Conservation (phyloP, 2,797 vertebrate genomes). For the Phoeniculus purpureus region DNA sequence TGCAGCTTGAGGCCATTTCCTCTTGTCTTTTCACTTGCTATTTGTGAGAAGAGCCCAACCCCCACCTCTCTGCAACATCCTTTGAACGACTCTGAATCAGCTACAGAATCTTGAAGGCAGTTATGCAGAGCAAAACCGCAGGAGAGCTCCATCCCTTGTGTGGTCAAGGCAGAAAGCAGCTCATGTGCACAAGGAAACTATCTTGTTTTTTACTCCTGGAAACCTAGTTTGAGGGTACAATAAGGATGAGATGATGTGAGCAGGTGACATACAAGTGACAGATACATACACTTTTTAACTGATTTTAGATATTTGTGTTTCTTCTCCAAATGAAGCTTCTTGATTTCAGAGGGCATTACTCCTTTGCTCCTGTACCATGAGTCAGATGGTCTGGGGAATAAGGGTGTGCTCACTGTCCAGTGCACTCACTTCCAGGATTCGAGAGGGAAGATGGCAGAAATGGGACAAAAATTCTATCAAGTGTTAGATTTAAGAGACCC, state of each 20-base stretch:
- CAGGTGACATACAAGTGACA: not conserved
- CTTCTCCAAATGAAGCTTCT: not conserved
- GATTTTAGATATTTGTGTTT: too few relatives aligned
- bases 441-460: not conserved
- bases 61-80: fast-evolving
- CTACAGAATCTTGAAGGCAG: not conserved
- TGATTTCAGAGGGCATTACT: not conserved
- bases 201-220: not conserved
- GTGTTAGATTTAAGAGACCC: not conserved
- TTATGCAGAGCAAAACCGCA: not conserved
- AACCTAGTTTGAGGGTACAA: not conserved
- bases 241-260: not conserved
- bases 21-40: too few relatives aligned
- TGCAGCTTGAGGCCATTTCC: too few relatives aligned
- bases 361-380: not conserved
- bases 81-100: not conserved
- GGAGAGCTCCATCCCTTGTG: not conserved
- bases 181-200: not conserved
- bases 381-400: not conserved
- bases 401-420: not conserved
- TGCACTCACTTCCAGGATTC: not conserved
- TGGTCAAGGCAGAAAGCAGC: not conserved
- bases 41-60: too few relatives aligned
- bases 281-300: too few relatives aligned
- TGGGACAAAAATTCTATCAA: not conserved